These are phyloP conservation scores for Apolygus lucorum DNA, from an alignment of 1,140 invertebrate genomes.

Conservation along the genomic window DNA sequence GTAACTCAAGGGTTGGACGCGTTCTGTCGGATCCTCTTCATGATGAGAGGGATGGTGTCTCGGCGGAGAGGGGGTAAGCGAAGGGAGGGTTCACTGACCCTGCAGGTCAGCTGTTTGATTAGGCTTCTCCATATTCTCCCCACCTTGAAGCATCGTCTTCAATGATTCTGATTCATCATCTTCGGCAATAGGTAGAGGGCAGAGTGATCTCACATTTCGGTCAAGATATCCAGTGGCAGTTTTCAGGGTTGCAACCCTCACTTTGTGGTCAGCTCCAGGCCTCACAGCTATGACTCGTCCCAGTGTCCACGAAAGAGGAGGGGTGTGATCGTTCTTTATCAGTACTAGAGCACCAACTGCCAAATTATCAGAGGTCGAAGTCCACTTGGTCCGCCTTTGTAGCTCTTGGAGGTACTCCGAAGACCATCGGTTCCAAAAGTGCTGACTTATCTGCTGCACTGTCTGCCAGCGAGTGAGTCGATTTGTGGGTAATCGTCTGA, in stretches of 20 bases:
- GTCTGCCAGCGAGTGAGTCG: slow-evolving; percentile 31
- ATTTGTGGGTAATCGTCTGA: slow-evolving; percentile 22
- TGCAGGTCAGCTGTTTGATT: too few species aligned
- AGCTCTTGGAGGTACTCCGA: slow-evolving; percentile 36
- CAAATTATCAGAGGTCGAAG: slow-evolving; percentile 23
- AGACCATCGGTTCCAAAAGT: slow-evolving; percentile 38
- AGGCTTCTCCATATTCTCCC: too few species aligned
- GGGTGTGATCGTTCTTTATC: slow-evolving; percentile 36
- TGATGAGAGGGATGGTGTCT: too few species aligned
- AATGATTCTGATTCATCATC: background rate
- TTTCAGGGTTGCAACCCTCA: slow-evolving; percentile 34
- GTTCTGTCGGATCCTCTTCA: too few species aligned
- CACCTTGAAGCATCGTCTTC: too few species aligned
- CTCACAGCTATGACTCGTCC: too few species aligned
- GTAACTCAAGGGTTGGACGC: too few species aligned
- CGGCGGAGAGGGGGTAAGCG: too few species aligned
- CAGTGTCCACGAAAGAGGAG: slow-evolving; percentile 37
- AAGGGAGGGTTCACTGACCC: too few species aligned
- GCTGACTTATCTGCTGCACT: slow-evolving; percentile 29
- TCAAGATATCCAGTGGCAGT: slow-evolving; percentile 34
- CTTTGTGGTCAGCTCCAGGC: too few species aligned
- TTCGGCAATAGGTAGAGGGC: slow-evolving; percentile 17
- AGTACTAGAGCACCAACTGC: slow-evolving; percentile 36
- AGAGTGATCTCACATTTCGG: slow-evolving; percentile 32
- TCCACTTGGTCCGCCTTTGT: slow-evolving; percentile 35